These are phyloP conservation scores for Himalopsyche japonica DNA, from an alignment of 2,888 invertebrate genomes.

Conservation along the genomic window DNA sequence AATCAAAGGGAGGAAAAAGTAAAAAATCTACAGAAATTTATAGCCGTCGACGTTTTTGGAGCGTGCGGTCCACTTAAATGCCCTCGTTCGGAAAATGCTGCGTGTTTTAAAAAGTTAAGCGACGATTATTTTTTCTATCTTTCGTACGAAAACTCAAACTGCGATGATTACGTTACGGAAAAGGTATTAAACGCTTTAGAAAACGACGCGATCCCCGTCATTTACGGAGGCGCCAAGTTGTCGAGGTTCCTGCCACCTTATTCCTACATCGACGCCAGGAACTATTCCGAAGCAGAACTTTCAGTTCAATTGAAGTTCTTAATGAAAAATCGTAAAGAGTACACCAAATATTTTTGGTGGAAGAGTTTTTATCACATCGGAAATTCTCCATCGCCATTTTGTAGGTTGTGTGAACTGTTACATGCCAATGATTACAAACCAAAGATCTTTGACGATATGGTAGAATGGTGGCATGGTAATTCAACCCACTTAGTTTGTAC, in stretches of 20 bases:
- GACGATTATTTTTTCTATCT: conserved; percentile 70
- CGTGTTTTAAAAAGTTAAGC: conserved; percentile 51
- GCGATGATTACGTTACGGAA: conserved; percentile 71
- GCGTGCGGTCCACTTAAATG: conserved; percentile 57
- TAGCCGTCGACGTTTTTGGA: conserved; percentile 67
- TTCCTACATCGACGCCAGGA: conserved; percentile 68
- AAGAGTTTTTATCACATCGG: conserved; percentile 53
- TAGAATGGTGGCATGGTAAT: conserved; percentile 29
- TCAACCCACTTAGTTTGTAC: not conserved
- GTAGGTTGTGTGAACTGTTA: conserved; percentile 60
- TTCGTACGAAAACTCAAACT: conserved; percentile 70
- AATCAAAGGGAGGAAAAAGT: conserved; percentile 53
- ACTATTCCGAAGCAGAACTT: conserved; percentile 60
- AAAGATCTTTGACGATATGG: conserved; percentile 19
- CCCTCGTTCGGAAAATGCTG: conserved; percentile 39
- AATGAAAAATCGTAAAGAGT: conserved; percentile 58
- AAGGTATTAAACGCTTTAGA: conserved; percentile 59
- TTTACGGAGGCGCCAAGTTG: conserved; percentile 55
- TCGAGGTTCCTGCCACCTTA: conserved; percentile 53
- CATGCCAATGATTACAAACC: conserved; percentile 44
- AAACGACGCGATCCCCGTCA: conserved; percentile 51
- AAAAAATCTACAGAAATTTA: conserved; percentile 57
- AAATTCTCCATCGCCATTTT: conserved; percentile 55
- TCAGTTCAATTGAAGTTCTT: conserved; percentile 61
- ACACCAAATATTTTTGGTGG: conserved; percentile 70